Percentiles rank a stretch among this genome's conserved stretches.
These are phyloP conservation scores for Dasypus novemcinctus DNA, from an alignment of 2,113 vertebrate species.

Conservation along the genomic window DNA sequence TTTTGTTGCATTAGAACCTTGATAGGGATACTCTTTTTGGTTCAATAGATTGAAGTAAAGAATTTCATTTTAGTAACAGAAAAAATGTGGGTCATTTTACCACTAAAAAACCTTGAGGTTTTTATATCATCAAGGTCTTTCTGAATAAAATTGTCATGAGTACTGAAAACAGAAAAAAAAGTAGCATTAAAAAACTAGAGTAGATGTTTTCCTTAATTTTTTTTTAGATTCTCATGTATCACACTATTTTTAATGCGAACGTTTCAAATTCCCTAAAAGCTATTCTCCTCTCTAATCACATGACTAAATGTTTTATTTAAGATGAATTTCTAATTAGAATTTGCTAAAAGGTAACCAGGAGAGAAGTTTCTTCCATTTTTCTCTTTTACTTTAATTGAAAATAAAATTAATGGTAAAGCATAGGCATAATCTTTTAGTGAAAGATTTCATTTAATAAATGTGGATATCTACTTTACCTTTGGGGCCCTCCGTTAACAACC, in stretches of 20 bases:
- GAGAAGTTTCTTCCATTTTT: constrained; percentile 18
- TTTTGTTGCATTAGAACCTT: background rate
- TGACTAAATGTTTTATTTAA: constrained; percentile 48
- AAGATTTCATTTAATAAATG: background rate
- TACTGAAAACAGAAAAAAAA: background rate
- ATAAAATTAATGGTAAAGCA: constrained; percentile 26
- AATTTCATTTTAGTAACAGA: constrained; percentile 31
- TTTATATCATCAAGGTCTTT: constrained; percentile 44
- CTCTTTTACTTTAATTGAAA: constrained; percentile 36
- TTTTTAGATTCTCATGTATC: constrained; percentile 21
- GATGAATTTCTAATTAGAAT: constrained; percentile 17
- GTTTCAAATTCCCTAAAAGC: constrained; percentile 36
- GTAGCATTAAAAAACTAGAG: background rate
- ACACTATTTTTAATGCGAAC: background rate
- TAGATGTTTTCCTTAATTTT: background rate
- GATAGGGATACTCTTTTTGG: background rate
- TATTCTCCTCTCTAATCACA: background rate
- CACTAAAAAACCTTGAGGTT: constrained; percentile 30
- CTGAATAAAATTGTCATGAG: background rate
- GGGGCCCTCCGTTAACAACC: background rate
- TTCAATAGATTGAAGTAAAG: background rate
- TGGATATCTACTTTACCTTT: background rate
- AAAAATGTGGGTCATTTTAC: constrained; percentile 19
- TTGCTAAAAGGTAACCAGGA: background rate
- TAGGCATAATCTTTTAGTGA: background rate